A percentile compares a stretch with the other conserved stretches of the same genome.
Evolutionary conservation across 1,140 invertebrate species (phyloP).

Genomic region (Cyclargus thomasi): DNA sequence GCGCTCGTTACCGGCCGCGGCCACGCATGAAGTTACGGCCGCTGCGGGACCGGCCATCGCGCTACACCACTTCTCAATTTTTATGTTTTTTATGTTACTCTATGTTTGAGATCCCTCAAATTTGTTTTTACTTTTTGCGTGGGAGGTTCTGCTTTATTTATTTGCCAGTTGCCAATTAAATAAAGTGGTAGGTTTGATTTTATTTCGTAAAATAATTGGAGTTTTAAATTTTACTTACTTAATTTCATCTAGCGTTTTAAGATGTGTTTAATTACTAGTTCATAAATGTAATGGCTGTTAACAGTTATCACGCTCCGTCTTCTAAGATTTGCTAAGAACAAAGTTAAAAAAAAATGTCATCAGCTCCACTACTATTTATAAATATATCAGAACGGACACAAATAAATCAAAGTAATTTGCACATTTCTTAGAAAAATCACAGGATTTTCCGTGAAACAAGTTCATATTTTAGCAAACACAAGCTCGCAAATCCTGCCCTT

Average conservation of each 20-base stretch:
- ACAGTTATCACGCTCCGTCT: too few relatives aligned
- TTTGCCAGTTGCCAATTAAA: not conserved
- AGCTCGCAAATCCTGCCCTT: constrained; percentile 33
- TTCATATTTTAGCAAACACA: constrained; percentile 15
- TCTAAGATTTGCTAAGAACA: too few relatives aligned
- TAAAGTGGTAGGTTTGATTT: too few relatives aligned
- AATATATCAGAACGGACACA: not conserved
- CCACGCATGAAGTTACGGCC: constrained; percentile 70
- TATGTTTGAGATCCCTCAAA: not conserved
- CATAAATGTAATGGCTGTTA: too few relatives aligned
- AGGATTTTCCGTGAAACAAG: not conserved
- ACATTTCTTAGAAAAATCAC: constrained; percentile 12
- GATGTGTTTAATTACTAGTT: too few relatives aligned
- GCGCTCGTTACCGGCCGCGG: constrained; percentile 66
- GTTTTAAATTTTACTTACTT: too few relatives aligned
- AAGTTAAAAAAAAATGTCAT: too few relatives aligned
- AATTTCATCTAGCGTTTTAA: too few relatives aligned
- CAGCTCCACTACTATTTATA: too few relatives aligned
- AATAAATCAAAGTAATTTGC: not conserved
- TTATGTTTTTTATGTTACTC: not conserved
- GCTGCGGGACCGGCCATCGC: constrained; percentile 42
- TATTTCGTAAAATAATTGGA: too few relatives aligned
- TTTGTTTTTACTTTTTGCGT: not conserved
- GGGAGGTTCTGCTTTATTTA: not conserved
- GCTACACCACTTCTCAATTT: not conserved